These are phyloP conservation scores for Platycnemis pennipes DNA, from an alignment of 2,888 invertebrate species.

Conservation along the genomic window DNA sequence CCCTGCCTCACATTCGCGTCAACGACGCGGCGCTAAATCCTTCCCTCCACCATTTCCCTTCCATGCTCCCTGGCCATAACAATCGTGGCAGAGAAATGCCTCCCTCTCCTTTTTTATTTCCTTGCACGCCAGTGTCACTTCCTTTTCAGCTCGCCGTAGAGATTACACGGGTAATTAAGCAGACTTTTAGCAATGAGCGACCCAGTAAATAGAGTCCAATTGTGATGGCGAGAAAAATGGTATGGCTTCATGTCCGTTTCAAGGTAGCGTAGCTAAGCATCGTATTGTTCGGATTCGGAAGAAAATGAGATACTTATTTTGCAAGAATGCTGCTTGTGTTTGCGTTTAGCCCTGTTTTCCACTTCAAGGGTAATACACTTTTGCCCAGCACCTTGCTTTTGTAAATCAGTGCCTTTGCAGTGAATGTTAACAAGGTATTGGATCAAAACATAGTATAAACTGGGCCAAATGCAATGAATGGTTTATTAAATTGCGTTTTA, in stretches of 20 bases:
- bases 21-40: not conserved
- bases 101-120: not conserved
- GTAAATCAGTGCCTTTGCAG: too few relatives aligned
- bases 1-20: not conserved
- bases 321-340: not conserved
- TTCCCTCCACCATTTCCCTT: not conserved
- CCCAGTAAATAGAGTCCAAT: constrained; percentile 25
- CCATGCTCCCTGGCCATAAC: not conserved
- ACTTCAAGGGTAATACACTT: too few relatives aligned
- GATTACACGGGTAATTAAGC: constrained; percentile 31
- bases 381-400: too few relatives aligned
- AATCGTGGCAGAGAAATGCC: not conserved
- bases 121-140: not conserved
- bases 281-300: not conserved
- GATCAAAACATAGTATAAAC: too few relatives aligned
- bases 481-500: too few relatives aligned
- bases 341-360: too few relatives aligned
- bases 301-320: not conserved
- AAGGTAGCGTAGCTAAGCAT: not conserved
- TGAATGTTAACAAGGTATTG: too few relatives aligned
- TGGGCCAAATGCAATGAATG: too few relatives aligned
- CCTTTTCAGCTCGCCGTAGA: not conserved
- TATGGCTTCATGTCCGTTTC: constrained; percentile 11
- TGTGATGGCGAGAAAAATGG: not conserved
- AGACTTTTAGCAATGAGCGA: constrained; percentile 5